Base-by-base conservation (phyloP, 1,140 invertebrate genomes). In the Parasteatoda tepidariorum region DNA sequence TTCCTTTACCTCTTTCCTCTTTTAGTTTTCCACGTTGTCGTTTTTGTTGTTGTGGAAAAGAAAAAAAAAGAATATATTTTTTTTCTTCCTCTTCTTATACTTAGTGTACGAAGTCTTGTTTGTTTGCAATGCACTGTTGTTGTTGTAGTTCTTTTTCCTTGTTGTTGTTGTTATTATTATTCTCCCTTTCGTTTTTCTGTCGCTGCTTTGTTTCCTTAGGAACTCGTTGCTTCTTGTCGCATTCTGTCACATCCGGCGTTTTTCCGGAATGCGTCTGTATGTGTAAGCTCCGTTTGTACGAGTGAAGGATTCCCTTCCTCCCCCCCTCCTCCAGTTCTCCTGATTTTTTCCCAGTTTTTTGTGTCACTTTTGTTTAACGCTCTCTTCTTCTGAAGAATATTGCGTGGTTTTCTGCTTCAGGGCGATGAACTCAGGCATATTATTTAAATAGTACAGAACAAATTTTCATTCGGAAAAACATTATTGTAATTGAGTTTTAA, bases 191-290 rank as follows among this genome's bases (percentile, higher is more conserved):
- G 33, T 31, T 22, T 7, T 22, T 64, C 73, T 62, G 73, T 64
- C 78, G 71, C 54, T 73, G 66, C 78, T 82, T 71, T 82, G 64
- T 82, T 82, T 82, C 78, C 67, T 82, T 30, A 22, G 62, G 18
- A 22, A 22, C 48, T 66, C 76, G n/a, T 59, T 30, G 28, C 15
- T 82, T 67, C 64, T 79, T 82, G 78, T 79, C 64, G 64, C 75
- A 38, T 76, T 62, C 57, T 76, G 75, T 82, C 78, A 82, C 78
- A 82, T 82, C 78, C 78, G 78, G 78, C 66, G 78, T 82, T 82
- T n/a, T 82, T 82, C 78, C 78, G 66, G 78, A 82, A 82, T 71
- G 78, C 38, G 34, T 67, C 38, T 18, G 38, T 48, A 9, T 48
- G 38, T 48, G n/a, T n/a, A n/a, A n/a, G n/a, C n/a, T n/a, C 38